A percentile compares a stretch with the other conserved stretches of the same genome.
Evolutionary conservation across 2,113 vertebrate genomes (phyloP).

Genomic region (Grus americana): DNA sequence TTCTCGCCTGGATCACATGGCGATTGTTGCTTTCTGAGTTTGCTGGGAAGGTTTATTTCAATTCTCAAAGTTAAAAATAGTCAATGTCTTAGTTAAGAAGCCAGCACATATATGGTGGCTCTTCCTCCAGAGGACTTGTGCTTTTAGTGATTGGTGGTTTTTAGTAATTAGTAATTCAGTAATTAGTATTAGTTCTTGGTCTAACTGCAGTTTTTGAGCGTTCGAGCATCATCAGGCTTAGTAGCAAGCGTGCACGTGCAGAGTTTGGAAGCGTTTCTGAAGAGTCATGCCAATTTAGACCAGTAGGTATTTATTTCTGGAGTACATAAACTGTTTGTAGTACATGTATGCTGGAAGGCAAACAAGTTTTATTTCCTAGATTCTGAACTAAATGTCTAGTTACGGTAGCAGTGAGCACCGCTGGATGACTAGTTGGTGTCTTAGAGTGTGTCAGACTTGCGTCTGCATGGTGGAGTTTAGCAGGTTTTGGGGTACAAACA

Average conservation of each 20-base stretch:
- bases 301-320: neutral
- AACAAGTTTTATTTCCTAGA: neutral
- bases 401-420: neutral
- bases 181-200: neutral
- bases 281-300: rapidly evolving
- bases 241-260: rapidly evolving
- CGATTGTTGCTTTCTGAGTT: neutral
- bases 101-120: rapidly evolving
- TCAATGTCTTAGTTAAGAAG: neutral
- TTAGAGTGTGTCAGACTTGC: too few relatives aligned
- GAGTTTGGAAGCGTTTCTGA: neutral
- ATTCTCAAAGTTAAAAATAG: slow-evolving; percentile 29
- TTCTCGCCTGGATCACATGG: neutral
- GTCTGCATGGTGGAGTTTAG: neutral
- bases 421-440: neutral
- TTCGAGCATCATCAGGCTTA: neutral
- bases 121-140: neutral
- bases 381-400: rapidly evolving
- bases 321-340: rapidly evolving
- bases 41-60: neutral
- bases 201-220: neutral
- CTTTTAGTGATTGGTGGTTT: neutral
- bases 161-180: too few relatives aligned
- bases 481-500: neutral
- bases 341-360: rapidly evolving